phyloP scores from a whole-genome alignment of 2,888 invertebrate genomes.

The Gastrophysa polygoni region DNA sequence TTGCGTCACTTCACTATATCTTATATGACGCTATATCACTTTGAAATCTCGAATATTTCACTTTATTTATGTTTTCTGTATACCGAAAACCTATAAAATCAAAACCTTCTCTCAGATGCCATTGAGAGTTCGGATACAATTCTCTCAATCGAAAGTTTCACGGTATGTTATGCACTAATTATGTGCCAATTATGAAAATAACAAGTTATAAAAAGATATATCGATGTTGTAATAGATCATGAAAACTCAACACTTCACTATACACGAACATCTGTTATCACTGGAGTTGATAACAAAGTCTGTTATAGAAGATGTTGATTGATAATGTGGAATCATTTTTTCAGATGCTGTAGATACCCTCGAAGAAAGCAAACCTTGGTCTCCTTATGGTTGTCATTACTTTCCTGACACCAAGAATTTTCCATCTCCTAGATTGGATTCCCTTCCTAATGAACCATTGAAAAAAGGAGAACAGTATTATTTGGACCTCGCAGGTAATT shows the following conservation, averaged over 20 bases:
- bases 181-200: background rate
- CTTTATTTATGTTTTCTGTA: no score
- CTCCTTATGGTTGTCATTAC: slow-evolving; percentile 91
- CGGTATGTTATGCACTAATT: background rate
- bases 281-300: no score
- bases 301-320: no score
- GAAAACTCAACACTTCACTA: background rate
- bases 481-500: slow-evolving; percentile 84
- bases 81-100: no score
- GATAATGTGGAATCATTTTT: no score
- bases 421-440: slow-evolving; percentile 83
- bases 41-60: no score
- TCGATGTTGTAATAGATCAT: background rate
- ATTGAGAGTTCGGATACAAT: background rate
- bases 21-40: no score
- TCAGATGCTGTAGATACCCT: slow-evolving; percentile 34
- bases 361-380: slow-evolving; percentile 66
- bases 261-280: background rate
- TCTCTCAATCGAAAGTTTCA: background rate
- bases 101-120: no score
- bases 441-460: slow-evolving; percentile 84
- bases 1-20: no score
- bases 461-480: slow-evolving; percentile 92
- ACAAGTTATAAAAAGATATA: background rate
- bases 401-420: slow-evolving; percentile 86